Evolutionary conservation across 53 echinoderm and acorn worm genomes (phyloP), one percentile per base, ranked within the genome.

Genomic region (Henricia sp.): DNA sequence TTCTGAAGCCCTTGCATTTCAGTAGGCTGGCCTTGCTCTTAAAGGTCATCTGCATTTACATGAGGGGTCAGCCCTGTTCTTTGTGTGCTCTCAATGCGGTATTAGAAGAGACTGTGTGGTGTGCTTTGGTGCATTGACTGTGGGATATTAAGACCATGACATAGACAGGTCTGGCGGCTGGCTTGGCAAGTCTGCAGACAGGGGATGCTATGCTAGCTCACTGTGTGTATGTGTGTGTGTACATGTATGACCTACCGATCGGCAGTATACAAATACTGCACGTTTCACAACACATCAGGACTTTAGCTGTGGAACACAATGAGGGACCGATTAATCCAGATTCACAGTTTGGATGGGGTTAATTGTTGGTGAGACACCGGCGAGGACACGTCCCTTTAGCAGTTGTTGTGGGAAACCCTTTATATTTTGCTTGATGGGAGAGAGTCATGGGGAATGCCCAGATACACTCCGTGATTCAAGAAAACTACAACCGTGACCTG

Each of bases 391-490:
- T 46, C 48, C 71, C 80, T 8, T 80, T 36, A 63, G 80, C 63
- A 42, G 64, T 32, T 64, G 64, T 32, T 64, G 80, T 77, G 41
- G 74, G 57, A 29, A 60, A 63, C 80, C 40, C 43, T 13, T 37
- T 37, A 3, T 4, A 3, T 5, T 55, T 55, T 27, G 68, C 20
- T 70, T 43, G 70, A 70, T 70, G 70, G 70, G 41, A 17, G 33
- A 82, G 64, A 88, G 91, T 77, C 82, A 99, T 99, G 99, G 99
- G 99, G 67, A 99, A 99, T 92, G 94, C 94, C 56, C 99, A 99
- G 78, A 99, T 99, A 68, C 99, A 99, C 73, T 94, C 94, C 50
- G 92, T 99, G 65, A 99, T 99, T 62, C 99, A 99, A 92, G 94
- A 99, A 88, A 99, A 99, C 78, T 99, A 99, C 65, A 99, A 99